Base-by-base conservation (phyloP, 2,113 vertebrate species). In the Aphelocoma coerulescens region DNA sequence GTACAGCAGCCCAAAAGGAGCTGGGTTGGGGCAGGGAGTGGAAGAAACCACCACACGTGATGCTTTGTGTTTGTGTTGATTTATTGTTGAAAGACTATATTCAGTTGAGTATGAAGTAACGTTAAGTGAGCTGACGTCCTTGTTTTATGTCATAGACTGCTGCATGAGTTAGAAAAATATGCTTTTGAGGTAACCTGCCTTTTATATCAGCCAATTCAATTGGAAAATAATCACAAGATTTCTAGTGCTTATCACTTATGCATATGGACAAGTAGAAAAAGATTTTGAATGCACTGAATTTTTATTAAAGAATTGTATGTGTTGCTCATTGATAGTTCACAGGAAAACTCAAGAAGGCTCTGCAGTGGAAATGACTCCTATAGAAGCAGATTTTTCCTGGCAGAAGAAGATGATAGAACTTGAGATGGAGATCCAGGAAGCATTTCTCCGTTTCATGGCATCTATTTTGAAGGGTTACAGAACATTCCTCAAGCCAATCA, bases 371-470 rank as follows among this genome's bases (percentile, higher is more conserved):
- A 98, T 99, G 98, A 98, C 99, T n/a, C 99, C 99, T 69, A 99
- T 99, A 55, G 99, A 99, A 93, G 99, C 98, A 33, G 99, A 99
- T 95, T 99, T 99, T 93, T 98, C 99, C 17, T 99, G 99, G 99
- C 99, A 99, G 89, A 99, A 99, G 95, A 99, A 99, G 97, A 99
- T 98, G 98, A 99, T 80, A 3, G 97, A 98, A 35, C 96, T 99
- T 19, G 99, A 99, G 97, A 99, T 99, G 99, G 99, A 99, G 95
- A 99, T 99, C 96, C 99, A 99, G 89, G 99, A 99, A 87, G 97
- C 98, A 55, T 99, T 99, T 96, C 98, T 99, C 9, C 98, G 98
- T 84, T 99, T 99, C 96, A 99, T 99, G 99, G 99, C 99, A 33
- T 98, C 98, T 89, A 98, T 99, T 97, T 97, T 99, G 94, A 99